These are phyloP conservation scores for Hetaerina titia DNA, from an alignment of 2,888 invertebrate species.

Conservation along the genomic window DNA sequence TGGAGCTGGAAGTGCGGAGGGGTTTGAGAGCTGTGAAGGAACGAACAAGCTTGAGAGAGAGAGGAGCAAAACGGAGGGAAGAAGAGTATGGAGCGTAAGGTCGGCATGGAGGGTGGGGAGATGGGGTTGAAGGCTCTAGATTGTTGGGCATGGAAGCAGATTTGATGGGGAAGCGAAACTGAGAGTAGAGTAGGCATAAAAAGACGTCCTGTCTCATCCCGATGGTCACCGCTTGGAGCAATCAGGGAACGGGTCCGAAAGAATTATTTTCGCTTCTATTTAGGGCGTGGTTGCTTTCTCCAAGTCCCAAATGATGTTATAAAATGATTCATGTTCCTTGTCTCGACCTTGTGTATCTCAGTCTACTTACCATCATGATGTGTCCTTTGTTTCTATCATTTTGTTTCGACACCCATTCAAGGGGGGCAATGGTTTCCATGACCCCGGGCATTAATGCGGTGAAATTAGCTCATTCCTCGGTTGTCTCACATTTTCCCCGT, in stretches of 20 bases:
- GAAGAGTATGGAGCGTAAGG: neutral
- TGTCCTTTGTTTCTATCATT: neutral
- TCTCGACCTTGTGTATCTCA: neutral
- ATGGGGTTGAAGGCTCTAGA: neutral
- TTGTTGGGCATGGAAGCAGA: neutral
- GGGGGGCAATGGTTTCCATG: neutral
- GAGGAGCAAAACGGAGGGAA: neutral
- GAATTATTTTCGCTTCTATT: neutral
- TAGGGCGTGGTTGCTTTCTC: neutral
- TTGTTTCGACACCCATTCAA: neutral
- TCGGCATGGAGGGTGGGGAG: neutral
- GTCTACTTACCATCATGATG: neutral
- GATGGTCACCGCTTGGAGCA: constrained; percentile 6
- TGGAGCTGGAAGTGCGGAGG: neutral
- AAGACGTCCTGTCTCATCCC: neutral
- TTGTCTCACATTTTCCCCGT: neutral
- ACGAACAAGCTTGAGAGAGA: neutral
- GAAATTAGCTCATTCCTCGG: neutral
- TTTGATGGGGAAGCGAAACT: neutral
- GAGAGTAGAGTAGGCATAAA: neutral
- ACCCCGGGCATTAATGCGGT: neutral
- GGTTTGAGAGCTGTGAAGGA: neutral
- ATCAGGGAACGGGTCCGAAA: neutral
- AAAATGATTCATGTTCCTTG: constrained; percentile 24
- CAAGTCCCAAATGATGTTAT: neutral